Conservation (phyloP, 2,888 invertebrate species). For the Amiota minor region DNA sequence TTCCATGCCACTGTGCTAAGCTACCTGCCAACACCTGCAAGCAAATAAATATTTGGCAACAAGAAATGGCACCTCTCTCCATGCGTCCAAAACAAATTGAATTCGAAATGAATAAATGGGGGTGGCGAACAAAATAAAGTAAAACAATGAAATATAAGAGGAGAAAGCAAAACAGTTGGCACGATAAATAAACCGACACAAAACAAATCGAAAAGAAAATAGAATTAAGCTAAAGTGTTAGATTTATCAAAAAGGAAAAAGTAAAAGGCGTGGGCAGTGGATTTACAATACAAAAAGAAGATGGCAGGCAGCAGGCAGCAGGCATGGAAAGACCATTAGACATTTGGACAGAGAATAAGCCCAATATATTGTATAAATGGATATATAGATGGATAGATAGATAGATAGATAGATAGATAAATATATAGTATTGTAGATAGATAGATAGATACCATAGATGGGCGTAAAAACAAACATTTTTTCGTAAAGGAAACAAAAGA, state of each 20-base stretch:
- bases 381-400: too few species aligned
- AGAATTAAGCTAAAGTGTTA: conserved; percentile 8
- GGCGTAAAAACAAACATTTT: too few species aligned
- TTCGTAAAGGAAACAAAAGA: too few species aligned
- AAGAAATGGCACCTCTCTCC: background rate
- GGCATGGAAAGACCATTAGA: background rate
- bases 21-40: conserved; percentile 15
- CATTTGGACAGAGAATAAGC: background rate
- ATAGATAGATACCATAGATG: too few species aligned
- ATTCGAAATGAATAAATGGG: background rate
- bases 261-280: too few species aligned
- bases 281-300: too few species aligned
- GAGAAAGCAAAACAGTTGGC: too few species aligned
- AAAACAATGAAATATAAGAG: background rate
- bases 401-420: too few species aligned
- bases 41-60: conserved; percentile 12
- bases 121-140: background rate
- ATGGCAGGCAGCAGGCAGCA: too few species aligned
- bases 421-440: too few species aligned
- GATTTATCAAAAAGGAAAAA: background rate
- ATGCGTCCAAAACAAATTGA: conserved; percentile 6
- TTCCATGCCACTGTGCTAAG: background rate
- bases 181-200: background rate
- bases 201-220: conserved; percentile 6
- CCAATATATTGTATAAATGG: too few species aligned